These are phyloP conservation scores for Tinamus major DNA, from an alignment of 2,797 vertebrate species.

Conservation along the genomic window DNA sequence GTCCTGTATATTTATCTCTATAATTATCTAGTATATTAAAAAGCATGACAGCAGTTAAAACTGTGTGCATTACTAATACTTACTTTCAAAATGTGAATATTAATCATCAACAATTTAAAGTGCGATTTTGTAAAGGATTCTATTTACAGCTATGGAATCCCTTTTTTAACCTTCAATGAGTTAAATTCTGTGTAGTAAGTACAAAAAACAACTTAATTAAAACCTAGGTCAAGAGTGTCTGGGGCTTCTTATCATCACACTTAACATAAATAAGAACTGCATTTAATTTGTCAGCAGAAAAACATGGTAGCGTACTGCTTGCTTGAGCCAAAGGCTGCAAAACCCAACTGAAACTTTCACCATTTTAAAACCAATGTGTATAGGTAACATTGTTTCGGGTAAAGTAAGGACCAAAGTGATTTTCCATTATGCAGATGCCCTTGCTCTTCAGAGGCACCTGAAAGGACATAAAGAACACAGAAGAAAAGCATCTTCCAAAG, in stretches of 20 bases:
- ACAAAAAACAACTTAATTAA: background rate
- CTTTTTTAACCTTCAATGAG: background rate
- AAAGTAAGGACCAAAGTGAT: background rate
- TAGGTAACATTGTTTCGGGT: background rate
- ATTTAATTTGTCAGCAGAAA: slow-evolving; percentile 9
- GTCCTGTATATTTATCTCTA: background rate
- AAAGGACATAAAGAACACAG: background rate
- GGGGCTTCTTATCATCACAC: background rate
- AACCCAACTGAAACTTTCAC: background rate
- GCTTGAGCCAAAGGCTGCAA: background rate
- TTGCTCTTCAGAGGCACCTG: background rate
- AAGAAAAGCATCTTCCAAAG: background rate
- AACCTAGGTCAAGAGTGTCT: background rate
- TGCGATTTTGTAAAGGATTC: background rate
- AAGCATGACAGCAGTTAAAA: background rate
- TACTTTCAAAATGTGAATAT: background rate
- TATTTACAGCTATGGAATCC: background rate
- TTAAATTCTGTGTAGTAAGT: background rate
- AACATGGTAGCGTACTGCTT: background rate
- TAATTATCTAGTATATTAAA: background rate
- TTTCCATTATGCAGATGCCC: background rate
- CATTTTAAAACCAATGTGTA: background rate
- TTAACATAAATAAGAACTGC: background rate
- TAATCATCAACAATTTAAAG: background rate
- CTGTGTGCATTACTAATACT: background rate